These are phyloP conservation scores for Catocala nupta DNA, from an alignment of 2,888 invertebrate species.

Conservation along the genomic window DNA sequence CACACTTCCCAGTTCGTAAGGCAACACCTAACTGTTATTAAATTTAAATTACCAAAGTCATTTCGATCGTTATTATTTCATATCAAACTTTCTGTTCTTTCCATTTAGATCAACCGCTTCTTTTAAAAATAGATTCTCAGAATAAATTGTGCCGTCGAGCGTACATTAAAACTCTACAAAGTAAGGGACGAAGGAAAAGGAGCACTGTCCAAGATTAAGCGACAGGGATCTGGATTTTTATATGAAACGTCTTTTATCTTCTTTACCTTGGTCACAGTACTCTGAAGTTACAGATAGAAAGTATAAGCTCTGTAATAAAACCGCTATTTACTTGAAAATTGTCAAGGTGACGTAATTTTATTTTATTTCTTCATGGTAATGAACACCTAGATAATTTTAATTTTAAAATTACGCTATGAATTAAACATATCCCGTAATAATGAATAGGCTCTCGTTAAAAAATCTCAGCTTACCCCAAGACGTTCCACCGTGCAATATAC, in stretches of 20 bases:
- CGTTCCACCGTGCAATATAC: constrained; percentile 9
- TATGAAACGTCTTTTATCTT: constrained; percentile 13
- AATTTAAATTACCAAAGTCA: no score
- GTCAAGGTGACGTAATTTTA: not conserved
- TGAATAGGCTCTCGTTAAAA: constrained; percentile 1
- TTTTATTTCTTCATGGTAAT: not conserved
- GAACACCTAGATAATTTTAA: not conserved
- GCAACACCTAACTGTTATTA: no score
- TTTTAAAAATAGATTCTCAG: constrained; percentile 20
- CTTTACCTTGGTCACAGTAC: constrained; percentile 5
- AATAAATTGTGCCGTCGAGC: constrained; percentile 18
- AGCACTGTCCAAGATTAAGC: constrained; percentile 19
- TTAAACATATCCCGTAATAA: not conserved
- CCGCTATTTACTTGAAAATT: not conserved
- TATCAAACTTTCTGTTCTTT: not conserved
- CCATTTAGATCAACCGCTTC: constrained; percentile 25
- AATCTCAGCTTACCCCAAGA: constrained; percentile 10
- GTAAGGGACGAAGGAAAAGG: constrained; percentile 11
- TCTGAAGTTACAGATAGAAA: constrained; percentile 1
- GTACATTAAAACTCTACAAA: constrained; percentile 19
- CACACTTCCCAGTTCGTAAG: no score
- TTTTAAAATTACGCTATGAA: not conserved
- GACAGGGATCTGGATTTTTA: constrained; percentile 21
- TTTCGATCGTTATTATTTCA: not conserved
- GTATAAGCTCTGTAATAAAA: constrained; percentile 2